Evolutionary conservation across 30 jellyfish, hydroid and myxozoan species (phyloP).

Genomic region (Hydractinia echinata): DNA sequence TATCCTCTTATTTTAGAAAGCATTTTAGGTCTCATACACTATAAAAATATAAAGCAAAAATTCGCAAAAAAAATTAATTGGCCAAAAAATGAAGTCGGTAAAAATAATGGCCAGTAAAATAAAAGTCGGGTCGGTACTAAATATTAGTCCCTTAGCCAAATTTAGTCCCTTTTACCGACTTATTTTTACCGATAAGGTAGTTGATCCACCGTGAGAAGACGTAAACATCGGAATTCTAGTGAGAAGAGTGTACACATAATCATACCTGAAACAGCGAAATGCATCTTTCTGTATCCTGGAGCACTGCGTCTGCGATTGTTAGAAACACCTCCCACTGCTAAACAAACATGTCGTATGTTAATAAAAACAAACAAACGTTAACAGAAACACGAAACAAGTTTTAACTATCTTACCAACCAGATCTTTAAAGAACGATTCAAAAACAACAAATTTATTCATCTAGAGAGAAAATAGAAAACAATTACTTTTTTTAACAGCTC

Average conservation of each 20-base stretch:
- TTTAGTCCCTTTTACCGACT: too few relatives aligned
- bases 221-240: too few relatives aligned
- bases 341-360: not conserved
- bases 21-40: too few relatives aligned
- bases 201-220: too few relatives aligned
- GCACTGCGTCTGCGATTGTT: not conserved
- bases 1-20: too few relatives aligned
- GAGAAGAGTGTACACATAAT: not conserved
- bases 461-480: not conserved
- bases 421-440: not conserved
- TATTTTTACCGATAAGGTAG: too few relatives aligned
- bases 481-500: too few relatives aligned
- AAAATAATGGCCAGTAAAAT: not conserved
- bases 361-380: not conserved
- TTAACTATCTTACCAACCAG: not conserved
- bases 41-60: too few relatives aligned
- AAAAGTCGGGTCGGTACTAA: not conserved
- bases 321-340: not conserved
- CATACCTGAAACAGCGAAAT: not conserved
- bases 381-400: not conserved
- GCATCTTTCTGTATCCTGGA: not conserved
- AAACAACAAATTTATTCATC: conserved; percentile 3
- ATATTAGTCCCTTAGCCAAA: too few relatives aligned
- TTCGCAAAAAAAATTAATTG: not conserved
- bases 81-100: not conserved